phyloP scores from a whole-genome alignment of 2,113 vertebrate species.

The Montifringilla adamsi region DNA sequence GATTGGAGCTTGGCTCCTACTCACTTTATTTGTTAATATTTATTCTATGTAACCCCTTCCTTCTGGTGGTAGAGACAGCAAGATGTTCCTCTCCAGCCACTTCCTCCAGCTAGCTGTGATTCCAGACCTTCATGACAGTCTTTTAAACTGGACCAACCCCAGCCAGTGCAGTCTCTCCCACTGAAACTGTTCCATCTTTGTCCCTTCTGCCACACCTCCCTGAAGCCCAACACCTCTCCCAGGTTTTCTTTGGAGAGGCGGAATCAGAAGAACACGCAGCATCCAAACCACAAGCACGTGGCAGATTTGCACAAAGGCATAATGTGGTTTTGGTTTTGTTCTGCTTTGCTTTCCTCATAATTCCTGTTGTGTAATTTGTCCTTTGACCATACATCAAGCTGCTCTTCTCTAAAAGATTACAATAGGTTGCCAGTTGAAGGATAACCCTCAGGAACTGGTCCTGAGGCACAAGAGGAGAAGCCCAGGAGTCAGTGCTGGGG shows the following conservation, averaged over 20 bases:
- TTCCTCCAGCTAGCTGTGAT: background rate
- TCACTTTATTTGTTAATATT: background rate
- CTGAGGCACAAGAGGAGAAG: background rate
- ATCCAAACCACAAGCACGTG: background rate
- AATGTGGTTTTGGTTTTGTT: background rate
- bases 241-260: background rate
- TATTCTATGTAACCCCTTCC: background rate
- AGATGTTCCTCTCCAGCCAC: background rate
- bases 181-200: background rate
- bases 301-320: background rate
- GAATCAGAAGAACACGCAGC: accelerated
- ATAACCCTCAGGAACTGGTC: background rate
- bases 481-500: background rate
- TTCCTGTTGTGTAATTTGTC: background rate
- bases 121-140: background rate
- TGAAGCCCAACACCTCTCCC: background rate
- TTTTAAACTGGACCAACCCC: background rate
- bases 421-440: background rate
- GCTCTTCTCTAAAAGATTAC: background rate
- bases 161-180: background rate
- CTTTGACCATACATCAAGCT: background rate
- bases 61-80: background rate
- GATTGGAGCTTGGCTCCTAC: background rate
- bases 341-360: background rate
- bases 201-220: background rate